These are phyloP conservation scores for Anomalospiza imberbis DNA, from an alignment of 2,797 vertebrate species.

Conservation along the genomic window DNA sequence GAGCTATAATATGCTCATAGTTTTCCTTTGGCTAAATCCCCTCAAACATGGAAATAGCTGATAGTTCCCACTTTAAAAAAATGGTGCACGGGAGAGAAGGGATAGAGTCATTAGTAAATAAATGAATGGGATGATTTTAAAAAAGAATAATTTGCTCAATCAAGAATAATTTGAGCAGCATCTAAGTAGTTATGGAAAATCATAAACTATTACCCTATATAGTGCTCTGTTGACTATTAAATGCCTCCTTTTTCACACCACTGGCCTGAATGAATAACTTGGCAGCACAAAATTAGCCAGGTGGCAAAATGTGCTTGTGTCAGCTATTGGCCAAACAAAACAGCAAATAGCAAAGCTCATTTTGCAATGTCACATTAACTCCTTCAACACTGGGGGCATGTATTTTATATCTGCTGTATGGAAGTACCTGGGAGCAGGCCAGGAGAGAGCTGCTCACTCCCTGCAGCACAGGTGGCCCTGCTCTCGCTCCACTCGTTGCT, in stretches of 20 bases:
- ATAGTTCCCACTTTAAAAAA: conserved; percentile 55
- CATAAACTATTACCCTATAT: conserved; percentile 74
- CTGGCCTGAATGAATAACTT: conserved; percentile 74
- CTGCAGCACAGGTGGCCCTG: background rate
- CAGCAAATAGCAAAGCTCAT: conserved; percentile 65
- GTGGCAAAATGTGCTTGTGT: conserved; percentile 73
- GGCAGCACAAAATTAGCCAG: conserved; percentile 73
- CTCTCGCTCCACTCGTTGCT: accelerated
- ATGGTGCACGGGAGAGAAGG: background rate
- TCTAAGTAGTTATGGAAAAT: conserved; percentile 71
- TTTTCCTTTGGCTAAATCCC: conserved; percentile 19
- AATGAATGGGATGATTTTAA: conserved; percentile 71
- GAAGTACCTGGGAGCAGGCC: conserved; percentile 7
- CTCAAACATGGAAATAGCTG: conserved; percentile 46
- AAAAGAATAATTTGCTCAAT: conserved; percentile 72
- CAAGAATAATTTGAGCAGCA: conserved; percentile 73
- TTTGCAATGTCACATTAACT: conserved; percentile 69
- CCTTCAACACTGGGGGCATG: background rate
- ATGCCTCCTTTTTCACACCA: conserved; percentile 76
- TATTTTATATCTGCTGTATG: background rate
- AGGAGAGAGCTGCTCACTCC: background rate
- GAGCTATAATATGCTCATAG: background rate
- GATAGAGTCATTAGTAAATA: conserved; percentile 57
- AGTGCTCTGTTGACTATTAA: conserved; percentile 74
- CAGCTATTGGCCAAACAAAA: conserved; percentile 71